These are phyloP conservation scores for Picus viridis DNA, from an alignment of 2,797 vertebrate genomes.

Conservation along the genomic window DNA sequence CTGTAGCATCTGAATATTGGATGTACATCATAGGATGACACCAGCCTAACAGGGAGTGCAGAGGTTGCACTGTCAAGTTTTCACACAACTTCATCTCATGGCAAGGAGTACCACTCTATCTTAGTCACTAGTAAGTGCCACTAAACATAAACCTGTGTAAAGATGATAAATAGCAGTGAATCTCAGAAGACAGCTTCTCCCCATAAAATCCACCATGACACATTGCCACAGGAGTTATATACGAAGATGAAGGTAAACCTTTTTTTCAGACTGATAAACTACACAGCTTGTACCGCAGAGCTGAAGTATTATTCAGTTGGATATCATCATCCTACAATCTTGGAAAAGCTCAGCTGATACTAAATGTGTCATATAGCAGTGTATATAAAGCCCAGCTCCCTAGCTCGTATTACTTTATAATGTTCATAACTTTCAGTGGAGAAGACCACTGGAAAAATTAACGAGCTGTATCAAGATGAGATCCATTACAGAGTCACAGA, in stretches of 20 bases:
- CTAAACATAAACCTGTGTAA: slow-evolving; percentile 31
- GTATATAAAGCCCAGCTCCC: background rate
- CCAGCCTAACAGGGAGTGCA: background rate
- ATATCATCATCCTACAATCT: slow-evolving; percentile 12
- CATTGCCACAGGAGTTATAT: background rate
- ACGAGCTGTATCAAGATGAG: background rate
- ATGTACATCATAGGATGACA: background rate
- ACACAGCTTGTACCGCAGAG: background rate
- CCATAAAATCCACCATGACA: background rate
- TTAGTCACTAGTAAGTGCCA: slow-evolving; percentile 14
- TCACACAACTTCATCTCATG: background rate
- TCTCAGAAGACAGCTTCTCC: slow-evolving; percentile 20
- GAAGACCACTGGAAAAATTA: slow-evolving; percentile 3
- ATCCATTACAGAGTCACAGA: background rate
- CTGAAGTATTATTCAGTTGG: background rate
- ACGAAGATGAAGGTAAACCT: background rate
- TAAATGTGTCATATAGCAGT: background rate
- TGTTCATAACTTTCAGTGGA: background rate
- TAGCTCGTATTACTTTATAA: background rate
- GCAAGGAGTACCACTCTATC: background rate
- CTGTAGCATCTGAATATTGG: background rate
- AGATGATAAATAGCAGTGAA: background rate
- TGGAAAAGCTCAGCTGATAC: background rate
- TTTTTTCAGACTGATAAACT: slow-evolving; percentile 21
- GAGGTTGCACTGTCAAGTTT: background rate